These are phyloP conservation scores for Scaptomyza caliginosa DNA, from an alignment of 2,888 invertebrate genomes.

Conservation along the genomic window DNA sequence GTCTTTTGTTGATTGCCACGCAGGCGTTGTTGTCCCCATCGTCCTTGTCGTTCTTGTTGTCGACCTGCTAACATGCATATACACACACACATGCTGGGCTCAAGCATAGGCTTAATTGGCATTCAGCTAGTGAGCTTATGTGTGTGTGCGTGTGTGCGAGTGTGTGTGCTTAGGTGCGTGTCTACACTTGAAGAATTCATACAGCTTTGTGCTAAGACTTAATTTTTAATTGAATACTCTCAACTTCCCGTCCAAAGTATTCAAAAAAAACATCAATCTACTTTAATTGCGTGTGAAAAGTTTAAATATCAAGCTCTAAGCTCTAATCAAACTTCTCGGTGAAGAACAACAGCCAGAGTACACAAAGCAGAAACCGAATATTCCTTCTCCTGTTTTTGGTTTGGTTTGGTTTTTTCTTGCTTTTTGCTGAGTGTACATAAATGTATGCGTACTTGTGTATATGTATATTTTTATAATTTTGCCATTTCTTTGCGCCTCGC, in stretches of 20 bases:
- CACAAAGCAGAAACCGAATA: no score
- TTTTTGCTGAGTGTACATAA: neutral
- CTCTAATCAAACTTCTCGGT: neutral
- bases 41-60: constrained; percentile 25
- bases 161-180: constrained; percentile 1
- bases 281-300: neutral
- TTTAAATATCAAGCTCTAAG: neutral
- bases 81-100: constrained; percentile 37
- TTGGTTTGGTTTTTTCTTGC: neutral
- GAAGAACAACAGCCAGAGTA: no score
- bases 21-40: constrained; percentile 34
- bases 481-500: constrained; percentile 61
- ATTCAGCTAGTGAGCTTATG: constrained; percentile 51
- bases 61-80: neutral
- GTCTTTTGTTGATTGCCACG: constrained; percentile 72
- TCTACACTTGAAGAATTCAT: constrained; percentile 6
- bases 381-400: neutral
- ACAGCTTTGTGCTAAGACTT: no score
- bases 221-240: no score
- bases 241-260: neutral
- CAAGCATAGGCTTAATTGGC: constrained; percentile 76
- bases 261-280: neutral
- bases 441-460: constrained; percentile 16
- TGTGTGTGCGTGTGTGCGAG: no score
- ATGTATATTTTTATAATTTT: constrained; percentile 67